Base-by-base conservation (phyloP, 30 jellyfish, hydroid and myxozoan genomes). In the Morbakka virulenta region DNA sequence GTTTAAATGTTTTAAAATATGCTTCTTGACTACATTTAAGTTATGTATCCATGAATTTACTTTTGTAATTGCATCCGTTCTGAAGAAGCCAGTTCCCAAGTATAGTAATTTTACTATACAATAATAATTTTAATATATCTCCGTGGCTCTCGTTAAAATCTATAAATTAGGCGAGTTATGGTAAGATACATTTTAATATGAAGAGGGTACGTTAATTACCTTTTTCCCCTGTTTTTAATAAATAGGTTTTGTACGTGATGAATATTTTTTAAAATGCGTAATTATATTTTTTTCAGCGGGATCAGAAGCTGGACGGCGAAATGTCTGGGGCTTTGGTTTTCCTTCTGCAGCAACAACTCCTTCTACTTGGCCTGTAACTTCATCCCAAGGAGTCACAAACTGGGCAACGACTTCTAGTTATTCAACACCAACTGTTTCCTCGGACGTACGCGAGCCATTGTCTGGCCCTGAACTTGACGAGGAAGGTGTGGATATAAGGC, bases 301-400 rank as follows among this genome's bases (percentile, higher is more conserved):
- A 20, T n/a, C 77, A 34, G 98, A 91, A n/a, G 27, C 86, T 23
- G 87, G 81, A 48, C 48, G 84, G 2, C 96, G 80, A 65, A 72
- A 67, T 47, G 91, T 91, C 6, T 91, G 98, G 98, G 96, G 93
- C 12, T 91, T 91, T 57, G 95, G 92, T 48, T 91, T 84, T 84
- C 73, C 74, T 35, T 52, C 88, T 2, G 50, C 86, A 0, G 83
- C 50, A 0, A 73, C 86, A 14, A 35, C 94, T 36, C 57, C 86
- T 11, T 48, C 86, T 23, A 62, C 74, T n/a, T 82, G 94, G 94
- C 62, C 86, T 20, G 94, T 82, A 2, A 77, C 89, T 34, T 63
- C 35, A 1, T 34, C 67, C 57, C 84, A 82, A 41, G 85, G 32
- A 17, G 28, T 28, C 81, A 50, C 89, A 63, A 69, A 78, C 65